Base-by-base conservation (phyloP, 2,113 vertebrate species). In the Chaetura pelagica region DNA sequence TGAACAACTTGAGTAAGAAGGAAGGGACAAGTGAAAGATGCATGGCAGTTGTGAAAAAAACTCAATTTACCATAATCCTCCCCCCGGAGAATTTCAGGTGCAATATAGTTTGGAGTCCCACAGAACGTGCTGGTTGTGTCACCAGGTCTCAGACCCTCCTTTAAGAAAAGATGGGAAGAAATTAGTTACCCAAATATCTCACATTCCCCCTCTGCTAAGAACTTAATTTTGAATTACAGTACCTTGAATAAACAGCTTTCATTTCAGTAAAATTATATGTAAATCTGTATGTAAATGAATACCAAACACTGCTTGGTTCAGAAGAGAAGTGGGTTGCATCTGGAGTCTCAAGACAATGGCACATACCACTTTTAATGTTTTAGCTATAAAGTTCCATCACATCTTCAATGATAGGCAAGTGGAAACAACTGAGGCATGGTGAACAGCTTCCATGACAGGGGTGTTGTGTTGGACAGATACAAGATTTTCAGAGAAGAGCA, bases 51-150 rank as follows among this genome's bases (percentile, higher is more conserved):
- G 22, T 63, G 18, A 82, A 30, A 78, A 78, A 42, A 94, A 83
- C 75, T 69, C 46, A 6, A 42, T 93, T 99, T 98, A 99, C 99
- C 99, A 58, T 99, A 99, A 97, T 99, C 99, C 94, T 99, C 99
- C 97, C 99, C 99, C 96, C 99, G 90, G 84, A 99, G 98, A 96
- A 99, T 99, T 97, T 99, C 99, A 7, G 99, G 99, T 94, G 99
- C 99, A 61, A 99, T 99, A 91, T 99, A 99, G 97, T 99, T 99
- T 79, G 99, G 99, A 96, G 99, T 99, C 51, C 99, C 99, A 89
- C 99, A 99, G 97, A 99, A 99, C 2, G 99, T 99, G 98, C 99
- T 99, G 29, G 99, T 99, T 48, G 99, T 99, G 96, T 99, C 99
- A 89, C 99, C 99, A 21, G 99, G 99, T 90, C 99, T 99, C 96